These are phyloP conservation scores for Mus musculus DNA, from an alignment of 2,113 vertebrate species.

Conservation along the genomic window GRCm39 chr9:42548001-42548500, in stretches of 20 bases:
- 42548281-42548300: not conserved
- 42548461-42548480: not conserved
- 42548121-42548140: not conserved
- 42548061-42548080: not conserved
- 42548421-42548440: not conserved
- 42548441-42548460: not conserved
- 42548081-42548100: not conserved
- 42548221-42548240: not conserved
- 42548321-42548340: not conserved
- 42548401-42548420: not conserved
- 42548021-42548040: not conserved
- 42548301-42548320: not conserved
- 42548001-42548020: not conserved
- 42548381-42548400: not conserved
- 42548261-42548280: not conserved
- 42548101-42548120: not conserved
- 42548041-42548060: not conserved
- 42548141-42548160: not conserved
- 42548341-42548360: not conserved
- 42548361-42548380: not conserved
- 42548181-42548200: not conserved
- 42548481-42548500: not conserved
- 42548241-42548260: not conserved
- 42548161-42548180: not conserved
- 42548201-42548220: not conserved